phyloP scores from a whole-genome alignment of 2,113 vertebrate species.

The Tauraco erythrolophus region DNA sequence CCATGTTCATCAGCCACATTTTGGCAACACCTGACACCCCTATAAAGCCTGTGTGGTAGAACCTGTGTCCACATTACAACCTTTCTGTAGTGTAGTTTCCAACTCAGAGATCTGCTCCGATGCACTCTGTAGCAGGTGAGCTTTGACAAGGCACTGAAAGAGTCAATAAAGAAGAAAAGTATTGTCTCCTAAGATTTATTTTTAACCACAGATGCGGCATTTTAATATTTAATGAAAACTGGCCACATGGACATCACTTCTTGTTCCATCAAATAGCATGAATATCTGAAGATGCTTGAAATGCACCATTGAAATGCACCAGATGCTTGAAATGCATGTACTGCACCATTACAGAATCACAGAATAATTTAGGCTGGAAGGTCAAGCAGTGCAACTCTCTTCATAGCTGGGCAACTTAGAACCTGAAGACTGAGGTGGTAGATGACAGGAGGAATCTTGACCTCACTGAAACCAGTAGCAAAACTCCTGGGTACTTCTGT shows the following conservation, averaged over 20 bases:
- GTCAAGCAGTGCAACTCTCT: neutral
- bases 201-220: slow-evolving; percentile 13
- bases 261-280: slow-evolving; percentile 12
- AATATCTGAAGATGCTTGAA: slow-evolving; percentile 1
- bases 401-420: neutral
- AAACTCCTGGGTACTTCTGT: neutral
- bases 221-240: slow-evolving; percentile 58
- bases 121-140: neutral
- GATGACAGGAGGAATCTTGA: neutral
- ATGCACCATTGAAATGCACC: slow-evolving; percentile 27
- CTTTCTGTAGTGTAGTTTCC: neutral
- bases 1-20: neutral
- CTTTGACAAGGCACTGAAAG: slow-evolving; percentile 14
- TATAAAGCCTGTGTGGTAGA: neutral
- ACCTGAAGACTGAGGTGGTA: neutral
- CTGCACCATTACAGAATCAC: neutral
- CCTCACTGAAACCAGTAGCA: neutral
- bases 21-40: neutral
- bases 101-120: neutral
- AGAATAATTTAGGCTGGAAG: neutral
- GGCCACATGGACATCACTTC: slow-evolving; percentile 6
- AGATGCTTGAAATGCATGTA: neutral
- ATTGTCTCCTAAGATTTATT: neutral
- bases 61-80: neutral
- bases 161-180: slow-evolving; percentile 34